Evolutionary conservation across 2,797 vertebrate genomes (phyloP), one percentile per base, ranked within the genome.

Genomic region (Pseudotriccus pelzelni): DNA sequence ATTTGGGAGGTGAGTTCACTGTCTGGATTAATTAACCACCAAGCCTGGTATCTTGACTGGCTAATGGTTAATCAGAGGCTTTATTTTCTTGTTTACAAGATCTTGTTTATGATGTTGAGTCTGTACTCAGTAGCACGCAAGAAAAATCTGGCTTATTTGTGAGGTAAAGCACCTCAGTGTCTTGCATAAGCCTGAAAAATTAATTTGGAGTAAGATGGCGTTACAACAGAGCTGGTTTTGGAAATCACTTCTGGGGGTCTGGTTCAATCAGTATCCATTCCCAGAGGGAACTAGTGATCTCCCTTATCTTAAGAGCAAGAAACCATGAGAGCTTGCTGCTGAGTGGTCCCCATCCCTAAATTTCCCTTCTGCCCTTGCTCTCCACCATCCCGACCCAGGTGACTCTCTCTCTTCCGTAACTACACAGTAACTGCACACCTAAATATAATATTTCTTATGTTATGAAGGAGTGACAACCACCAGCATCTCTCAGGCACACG

Each of bases 21-120:
- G 47, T n/a, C 49, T 87, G 72, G 23, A 85, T 80, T 92, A 84
- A 76, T 63, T 37, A 82, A 79, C 30, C 68, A 74, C 53, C 49
- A 67, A 74, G 60, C 44, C 34, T 63, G 52, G 36, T 56, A 55
- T 82, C 56, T 84, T 72, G 30, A 41, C 36, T 43, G 49, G 59
- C 50, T 91, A 44, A 67, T 82, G 41, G 43, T 87, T 92, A 70
- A 81, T 77, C 46, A 46, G 56, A 28, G 16, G 12, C 32, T 90
- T 84, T 79, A 64, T 66, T 74, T 62, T 84, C 70, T 64, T 66
- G 18, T 79, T 84, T 70, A 41, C 14, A 41, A 37, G 14, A 15
- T 19, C 50, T 52, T 68, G 34, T 59, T 64, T 53, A 36, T 30
- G 28, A 60, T 43, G 58, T 28, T 22, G 49, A 77, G 23, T 63